Conservation (phyloP, 2,888 invertebrate genomes). For the Sclerodermus sp. region DNA sequence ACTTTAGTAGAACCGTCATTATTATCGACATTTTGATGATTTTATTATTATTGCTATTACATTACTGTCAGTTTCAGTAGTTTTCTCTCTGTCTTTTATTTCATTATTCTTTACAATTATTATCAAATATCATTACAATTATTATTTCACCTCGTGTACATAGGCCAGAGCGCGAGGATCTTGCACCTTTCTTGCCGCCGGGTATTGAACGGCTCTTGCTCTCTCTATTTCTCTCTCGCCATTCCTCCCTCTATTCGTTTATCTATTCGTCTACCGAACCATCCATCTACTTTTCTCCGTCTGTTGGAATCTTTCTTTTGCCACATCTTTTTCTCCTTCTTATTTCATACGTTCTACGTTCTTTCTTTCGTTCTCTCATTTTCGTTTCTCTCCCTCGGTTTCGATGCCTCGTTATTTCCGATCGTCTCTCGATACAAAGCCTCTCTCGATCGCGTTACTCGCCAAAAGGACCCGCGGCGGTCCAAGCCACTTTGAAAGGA, state of each 20-base stretch:
- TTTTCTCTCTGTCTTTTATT: no score
- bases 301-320: no score
- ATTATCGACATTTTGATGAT: conserved; percentile 32
- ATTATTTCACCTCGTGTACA: conserved; percentile 5
- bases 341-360: neutral
- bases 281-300: no score
- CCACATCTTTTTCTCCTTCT: conserved; percentile 5
- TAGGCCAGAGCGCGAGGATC: conserved; percentile 21
- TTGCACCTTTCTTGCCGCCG: conserved; percentile 19
- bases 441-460: conserved; percentile 4
- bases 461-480: neutral
- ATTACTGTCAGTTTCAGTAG: conserved; percentile 34
- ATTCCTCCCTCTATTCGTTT: neutral
- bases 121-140: conserved; percentile 26
- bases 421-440: conserved; percentile 7
- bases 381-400: conserved; percentile 2
- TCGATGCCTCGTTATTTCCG: conserved; percentile 10
- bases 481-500: neutral
- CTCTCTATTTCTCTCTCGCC: conserved; percentile 4
- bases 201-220: conserved; percentile 11
- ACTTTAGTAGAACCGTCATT: conserved; percentile 34
- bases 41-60: conserved; percentile 32
- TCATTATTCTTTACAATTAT: conserved; percentile 23
- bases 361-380: neutral
- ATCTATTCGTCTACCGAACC: no score